Base-by-base conservation (phyloP, 2,113 vertebrate genomes). In the Hystrix brachyura region DNA sequence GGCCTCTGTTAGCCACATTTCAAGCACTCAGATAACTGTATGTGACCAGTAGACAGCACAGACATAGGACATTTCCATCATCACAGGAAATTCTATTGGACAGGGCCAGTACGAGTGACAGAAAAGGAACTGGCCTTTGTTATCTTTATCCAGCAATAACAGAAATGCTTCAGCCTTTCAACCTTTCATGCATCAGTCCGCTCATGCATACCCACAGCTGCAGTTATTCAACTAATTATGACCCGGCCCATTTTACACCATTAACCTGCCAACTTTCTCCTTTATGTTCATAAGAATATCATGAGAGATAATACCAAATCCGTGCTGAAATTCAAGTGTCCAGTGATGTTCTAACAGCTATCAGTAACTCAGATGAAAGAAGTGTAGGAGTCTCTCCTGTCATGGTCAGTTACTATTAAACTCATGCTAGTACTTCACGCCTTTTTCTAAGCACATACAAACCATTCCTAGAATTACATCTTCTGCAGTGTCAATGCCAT, bases 81-180 rank as follows among this genome's bases (percentile, higher is more conserved):
- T 32, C 48, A 17, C 10, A 85, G 48, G 21, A 23, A 46, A 12
- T 27, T 25, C 64, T 72, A 17, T 4, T 46, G 32, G 18, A 32
- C 25, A 55, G 3, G 21, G 2, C 57, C 71, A 29, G 7, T 38
- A 72, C 0, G 0, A 59, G 29, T 3, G 62, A 65, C 25, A 83
- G 4, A 86, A 62, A 46, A 43, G 4, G 4, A 12, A 27, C 18
- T 4, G 13, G 27, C 21, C 32, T 59, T 72, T 21, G 17, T 55
- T 43, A 72, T 3, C 38, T 71, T 80, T 29, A 32, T 2, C 21
- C 3, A 15, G 2, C 9, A 27, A 38, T 72, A 13, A 71, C 23
- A 89, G 27, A 91, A 94, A 65, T 80, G 32, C 65, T 94, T 82
- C 29, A 27, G 46, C 87, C 76, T 55, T 79, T 80, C 62, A 55